phyloP scores from a whole-genome alignment of 2,797 vertebrate species.

The Hydrophis major region DNA sequence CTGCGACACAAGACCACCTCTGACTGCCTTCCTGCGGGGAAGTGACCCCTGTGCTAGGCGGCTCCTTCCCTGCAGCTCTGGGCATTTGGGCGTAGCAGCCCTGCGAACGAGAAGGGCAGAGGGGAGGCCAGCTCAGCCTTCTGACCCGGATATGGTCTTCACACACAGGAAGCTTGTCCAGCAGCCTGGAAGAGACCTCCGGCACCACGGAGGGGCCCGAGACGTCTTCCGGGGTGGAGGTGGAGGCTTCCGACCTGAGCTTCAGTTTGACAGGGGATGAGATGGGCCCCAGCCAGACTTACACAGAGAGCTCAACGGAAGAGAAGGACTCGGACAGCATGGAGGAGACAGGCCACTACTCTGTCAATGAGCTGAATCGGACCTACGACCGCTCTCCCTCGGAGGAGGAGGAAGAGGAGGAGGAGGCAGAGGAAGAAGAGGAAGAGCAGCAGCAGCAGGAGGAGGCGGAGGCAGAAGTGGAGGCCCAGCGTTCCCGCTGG shows the following conservation, averaged over 20 bases:
- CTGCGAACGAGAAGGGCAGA: not conserved
- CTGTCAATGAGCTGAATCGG: conserved; percentile 82
- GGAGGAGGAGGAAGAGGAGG: conserved; percentile 70
- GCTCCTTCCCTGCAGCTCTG: not conserved
- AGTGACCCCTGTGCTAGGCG: no score
- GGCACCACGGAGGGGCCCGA: conserved; percentile 72
- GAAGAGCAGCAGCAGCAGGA: conserved; percentile 67
- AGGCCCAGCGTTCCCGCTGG: conserved; percentile 66
- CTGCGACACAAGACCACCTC: no score
- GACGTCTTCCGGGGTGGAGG: conserved; percentile 77
- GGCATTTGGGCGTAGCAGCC: not conserved
- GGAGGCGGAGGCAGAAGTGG: conserved; percentile 41
- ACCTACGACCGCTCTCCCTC: conserved; percentile 81
- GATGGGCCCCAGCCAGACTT: conserved; percentile 62
- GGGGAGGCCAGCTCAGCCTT: not conserved
- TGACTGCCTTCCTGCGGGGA: not conserved
- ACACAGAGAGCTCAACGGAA: conserved; percentile 74
- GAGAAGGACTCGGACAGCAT: conserved; percentile 95
- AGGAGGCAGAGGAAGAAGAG: conserved; percentile 52
- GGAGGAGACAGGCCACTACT: conserved; percentile 91
- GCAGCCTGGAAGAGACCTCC: conserved; percentile 78
- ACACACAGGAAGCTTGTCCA: conserved; percentile 69
- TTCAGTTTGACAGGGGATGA: conserved; percentile 72
- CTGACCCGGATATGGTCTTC: not conserved
- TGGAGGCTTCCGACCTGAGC: conserved; percentile 76